phyloP scores from a whole-genome alignment of 2,113 vertebrate species.

The Pimephales promelas region DNA sequence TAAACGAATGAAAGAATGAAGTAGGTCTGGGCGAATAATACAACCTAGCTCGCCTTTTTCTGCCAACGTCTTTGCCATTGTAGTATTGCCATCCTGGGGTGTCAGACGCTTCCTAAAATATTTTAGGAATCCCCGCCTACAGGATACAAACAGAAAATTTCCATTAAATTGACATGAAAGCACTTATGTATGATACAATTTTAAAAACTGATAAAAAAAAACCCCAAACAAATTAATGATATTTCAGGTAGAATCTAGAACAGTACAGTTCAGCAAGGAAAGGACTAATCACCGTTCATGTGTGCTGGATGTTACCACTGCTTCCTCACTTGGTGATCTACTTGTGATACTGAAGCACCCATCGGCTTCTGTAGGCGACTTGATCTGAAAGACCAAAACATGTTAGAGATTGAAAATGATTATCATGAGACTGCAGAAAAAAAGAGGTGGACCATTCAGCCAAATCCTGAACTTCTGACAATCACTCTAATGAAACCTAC shows the following conservation, averaged over 20 bases:
- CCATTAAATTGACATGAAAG: not conserved
- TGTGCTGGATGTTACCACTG: slow-evolving; percentile 64
- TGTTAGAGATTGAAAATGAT: slow-evolving; percentile 12
- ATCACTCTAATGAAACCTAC: not conserved
- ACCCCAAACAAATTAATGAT: not conserved
- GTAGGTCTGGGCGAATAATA: not conserved
- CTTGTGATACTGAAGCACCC: slow-evolving; percentile 67
- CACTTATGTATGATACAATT: not conserved
- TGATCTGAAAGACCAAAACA: slow-evolving; percentile 28
- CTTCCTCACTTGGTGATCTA: slow-evolving; percentile 63
- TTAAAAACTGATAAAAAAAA: not conserved
- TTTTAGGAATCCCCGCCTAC: slow-evolving; percentile 52
- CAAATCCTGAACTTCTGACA: not conserved
- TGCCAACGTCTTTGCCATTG: slow-evolving; percentile 28
- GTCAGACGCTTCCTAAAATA: slow-evolving; percentile 65
- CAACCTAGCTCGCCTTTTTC: slow-evolving; percentile 59
- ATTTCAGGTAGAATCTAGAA: not conserved
- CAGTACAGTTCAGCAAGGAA: not conserved
- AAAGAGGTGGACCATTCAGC: not conserved
- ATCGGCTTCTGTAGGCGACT: slow-evolving; percentile 59
- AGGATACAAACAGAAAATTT: slow-evolving; percentile 53
- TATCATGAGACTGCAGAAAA: not conserved
- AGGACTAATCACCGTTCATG: slow-evolving; percentile 78
- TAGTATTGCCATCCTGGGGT: slow-evolving; percentile 52
- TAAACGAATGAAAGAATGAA: not conserved